A percentile compares a stretch with the other conserved stretches of the same genome.
Evolutionary conservation across 1,140 invertebrate species (phyloP).

Genomic region (Tenebrio molitor): DNA sequence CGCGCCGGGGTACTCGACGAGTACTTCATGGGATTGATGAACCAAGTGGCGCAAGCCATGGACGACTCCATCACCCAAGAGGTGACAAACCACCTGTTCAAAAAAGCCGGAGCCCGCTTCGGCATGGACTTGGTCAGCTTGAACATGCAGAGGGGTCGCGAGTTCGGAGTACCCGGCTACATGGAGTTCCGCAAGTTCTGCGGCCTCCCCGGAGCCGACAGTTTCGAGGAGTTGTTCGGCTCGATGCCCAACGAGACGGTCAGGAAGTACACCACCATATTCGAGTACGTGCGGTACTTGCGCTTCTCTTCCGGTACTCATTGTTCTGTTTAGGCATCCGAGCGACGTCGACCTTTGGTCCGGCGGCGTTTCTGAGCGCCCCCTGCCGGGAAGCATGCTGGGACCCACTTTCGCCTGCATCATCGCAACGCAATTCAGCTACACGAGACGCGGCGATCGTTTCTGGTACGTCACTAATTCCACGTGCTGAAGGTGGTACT

Average conservation of each 20-base stretch:
- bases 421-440: conserved; percentile 96
- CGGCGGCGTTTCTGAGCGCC: conserved; percentile 91
- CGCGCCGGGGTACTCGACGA: conserved; percentile 91
- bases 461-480: conserved; percentile 83
- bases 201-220: conserved; percentile 82
- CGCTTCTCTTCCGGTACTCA: conserved; percentile 12
- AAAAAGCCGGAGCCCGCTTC: conserved; percentile 81
- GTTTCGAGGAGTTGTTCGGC: conserved; percentile 89
- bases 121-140: conserved; percentile 95
- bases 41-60: conserved; percentile 95
- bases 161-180: conserved; percentile 93
- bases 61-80: conserved; percentile 94
- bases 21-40: conserved; percentile 93
- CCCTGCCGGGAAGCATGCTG: conserved; percentile 88
- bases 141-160: conserved; percentile 94
- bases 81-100: conserved; percentile 93
- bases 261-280: conserved; percentile 80
- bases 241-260: conserved; percentile 93
- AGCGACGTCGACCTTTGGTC: conserved; percentile 94
- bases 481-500: not conserved
- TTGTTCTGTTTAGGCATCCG: conserved; percentile 78
- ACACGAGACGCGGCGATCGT: conserved; percentile 90
- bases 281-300: conserved; percentile 73
- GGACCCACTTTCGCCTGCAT: conserved; percentile 97
- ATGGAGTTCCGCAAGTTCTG: conserved; percentile 95